These are phyloP conservation scores for Trichopoda pennipes DNA, from an alignment of 2,888 invertebrate species.

Conservation along the genomic window DNA sequence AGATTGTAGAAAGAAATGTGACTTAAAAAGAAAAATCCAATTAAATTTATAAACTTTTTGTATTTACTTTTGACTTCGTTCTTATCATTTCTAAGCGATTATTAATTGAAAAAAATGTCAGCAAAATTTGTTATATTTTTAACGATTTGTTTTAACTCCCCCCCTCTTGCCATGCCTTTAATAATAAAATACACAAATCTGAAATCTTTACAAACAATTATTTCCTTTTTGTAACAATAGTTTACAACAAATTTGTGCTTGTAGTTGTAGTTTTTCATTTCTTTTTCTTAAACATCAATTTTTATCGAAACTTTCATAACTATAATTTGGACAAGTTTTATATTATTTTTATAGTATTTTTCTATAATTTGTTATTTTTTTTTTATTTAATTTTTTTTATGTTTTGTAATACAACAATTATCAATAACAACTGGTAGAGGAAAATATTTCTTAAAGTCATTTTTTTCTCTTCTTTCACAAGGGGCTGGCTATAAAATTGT, in stretches of 20 bases:
- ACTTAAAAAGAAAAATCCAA: constrained; percentile 27
- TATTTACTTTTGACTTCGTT: not conserved
- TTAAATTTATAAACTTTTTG: constrained; percentile 15
- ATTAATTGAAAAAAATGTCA: constrained; percentile 45
- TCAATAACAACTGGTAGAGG: constrained; percentile 23
- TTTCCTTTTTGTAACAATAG: constrained; percentile 12
- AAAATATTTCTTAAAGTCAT: constrained; percentile 41
- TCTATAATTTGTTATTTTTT: constrained; percentile 46
- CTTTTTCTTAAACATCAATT: constrained; percentile 6
- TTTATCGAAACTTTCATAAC: constrained; percentile 59
- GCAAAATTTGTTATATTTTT: constrained; percentile 25
- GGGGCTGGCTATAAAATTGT: constrained; percentile 17
- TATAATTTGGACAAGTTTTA: constrained; percentile 59
- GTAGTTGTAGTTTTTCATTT: constrained; percentile 31
- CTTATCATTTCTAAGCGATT: constrained; percentile 34
- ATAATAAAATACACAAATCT: not conserved
- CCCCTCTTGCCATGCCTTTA: constrained; percentile 1
- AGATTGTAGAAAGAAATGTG: not conserved
- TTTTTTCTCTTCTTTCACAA: constrained; percentile 51
- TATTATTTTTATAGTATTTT: constrained; percentile 57
- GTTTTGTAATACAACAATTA: constrained; percentile 45
- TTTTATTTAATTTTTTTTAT: not conserved
- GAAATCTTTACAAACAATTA: constrained; percentile 8
- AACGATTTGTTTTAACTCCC: constrained; percentile 27
- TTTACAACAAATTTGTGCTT: constrained; percentile 49